phyloP scores from a whole-genome alignment of 2,113 vertebrate genomes.

The Embiotoca jacksoni region DNA sequence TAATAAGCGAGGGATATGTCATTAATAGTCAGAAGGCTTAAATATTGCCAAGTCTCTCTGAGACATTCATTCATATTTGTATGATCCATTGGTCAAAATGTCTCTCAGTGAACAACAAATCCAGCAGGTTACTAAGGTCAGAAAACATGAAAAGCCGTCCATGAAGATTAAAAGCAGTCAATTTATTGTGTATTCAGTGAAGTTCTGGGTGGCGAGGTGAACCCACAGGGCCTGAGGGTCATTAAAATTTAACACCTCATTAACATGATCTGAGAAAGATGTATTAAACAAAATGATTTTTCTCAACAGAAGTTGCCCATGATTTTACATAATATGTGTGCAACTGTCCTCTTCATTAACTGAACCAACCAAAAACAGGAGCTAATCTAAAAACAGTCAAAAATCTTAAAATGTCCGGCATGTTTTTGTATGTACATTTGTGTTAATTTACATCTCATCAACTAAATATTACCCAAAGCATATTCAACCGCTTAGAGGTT shows the following conservation, averaged over 20 bases:
- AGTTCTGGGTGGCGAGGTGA: constrained; percentile 43
- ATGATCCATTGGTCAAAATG: constrained; percentile 18
- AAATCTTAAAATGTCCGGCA: not conserved
- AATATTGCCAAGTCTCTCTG: not conserved
- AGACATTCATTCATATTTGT: constrained; percentile 28
- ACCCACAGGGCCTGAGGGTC: constrained; percentile 46
- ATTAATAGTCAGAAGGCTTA: constrained; percentile 53
- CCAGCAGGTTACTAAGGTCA: constrained; percentile 15
- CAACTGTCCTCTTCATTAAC: constrained; percentile 26
- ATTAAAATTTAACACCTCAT: constrained; percentile 73
- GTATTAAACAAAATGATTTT: constrained; percentile 65
- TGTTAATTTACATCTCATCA: not conserved
- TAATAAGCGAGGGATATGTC: constrained; percentile 63
- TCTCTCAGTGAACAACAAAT: constrained; percentile 18
- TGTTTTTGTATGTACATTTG: not conserved
- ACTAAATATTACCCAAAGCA: not conserved
- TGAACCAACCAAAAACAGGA: constrained; percentile 35
- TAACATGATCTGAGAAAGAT: constrained; percentile 60
- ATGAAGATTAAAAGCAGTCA: constrained; percentile 28
- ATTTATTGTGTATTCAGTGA: constrained; percentile 56
- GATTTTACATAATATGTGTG: constrained; percentile 20
- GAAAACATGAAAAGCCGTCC: constrained; percentile 18
- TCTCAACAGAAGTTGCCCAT: constrained; percentile 41
- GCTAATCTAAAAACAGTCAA: constrained; percentile 1
- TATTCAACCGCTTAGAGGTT: not conserved